A percentile compares a stretch with the other conserved stretches of the same genome.
Conservation (phyloP, 1,140 invertebrate species). For the Eurosta solidaginis region DNA sequence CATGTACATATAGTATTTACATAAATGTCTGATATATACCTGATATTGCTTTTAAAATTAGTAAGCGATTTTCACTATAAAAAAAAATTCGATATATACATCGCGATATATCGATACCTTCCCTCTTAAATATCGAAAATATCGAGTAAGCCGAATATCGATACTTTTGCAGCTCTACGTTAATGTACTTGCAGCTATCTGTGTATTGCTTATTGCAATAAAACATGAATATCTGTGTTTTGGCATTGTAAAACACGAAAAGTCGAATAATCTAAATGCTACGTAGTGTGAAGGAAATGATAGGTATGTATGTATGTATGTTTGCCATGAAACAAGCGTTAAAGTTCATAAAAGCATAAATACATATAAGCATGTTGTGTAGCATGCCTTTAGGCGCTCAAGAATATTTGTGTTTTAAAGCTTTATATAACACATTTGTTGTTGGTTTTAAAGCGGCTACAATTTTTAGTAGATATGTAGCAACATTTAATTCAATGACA, state of each 20-base stretch:
- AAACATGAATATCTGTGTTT: not conserved
- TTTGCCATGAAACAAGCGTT: not conserved
- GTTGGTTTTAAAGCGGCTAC: not conserved
- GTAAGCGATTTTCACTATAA: too few species aligned
- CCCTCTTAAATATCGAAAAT: too few species aligned
- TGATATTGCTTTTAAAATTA: too few species aligned
- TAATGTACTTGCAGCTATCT: not conserved
- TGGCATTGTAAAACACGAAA: slow-evolving; percentile 5
- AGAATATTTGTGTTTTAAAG: not conserved
- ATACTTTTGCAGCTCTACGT: too few species aligned
- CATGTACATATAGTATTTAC: too few species aligned
- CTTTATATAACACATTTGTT: not conserved
- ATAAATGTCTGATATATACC: too few species aligned
- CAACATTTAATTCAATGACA: slow-evolving; percentile 5
- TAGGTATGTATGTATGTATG: not conserved
- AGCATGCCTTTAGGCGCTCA: not conserved
- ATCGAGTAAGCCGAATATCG: too few species aligned
- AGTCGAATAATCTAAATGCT: not conserved
- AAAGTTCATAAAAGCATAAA: not conserved
- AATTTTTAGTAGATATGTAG: slow-evolving; percentile 7
- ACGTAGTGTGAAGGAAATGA: not conserved
- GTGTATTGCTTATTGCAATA: too few species aligned
- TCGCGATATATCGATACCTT: too few species aligned
- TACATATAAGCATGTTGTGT: not conserved
- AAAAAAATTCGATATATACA: too few species aligned